Conservation (phyloP, 2,797 vertebrate species). For the Myripristis jacobus region DNA sequence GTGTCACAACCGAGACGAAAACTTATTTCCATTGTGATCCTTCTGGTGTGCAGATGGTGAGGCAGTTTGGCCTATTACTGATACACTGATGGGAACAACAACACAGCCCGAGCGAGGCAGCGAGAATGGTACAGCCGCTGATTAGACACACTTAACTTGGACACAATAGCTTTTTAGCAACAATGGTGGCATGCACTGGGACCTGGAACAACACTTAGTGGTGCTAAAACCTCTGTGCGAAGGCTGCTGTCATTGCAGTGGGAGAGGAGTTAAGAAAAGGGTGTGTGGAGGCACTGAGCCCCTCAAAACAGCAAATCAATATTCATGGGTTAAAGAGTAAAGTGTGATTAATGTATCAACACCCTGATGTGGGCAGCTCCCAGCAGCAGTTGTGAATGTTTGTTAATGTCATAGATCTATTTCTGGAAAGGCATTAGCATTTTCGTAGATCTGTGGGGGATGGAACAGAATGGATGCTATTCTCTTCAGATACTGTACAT, state of each 20-base stretch:
- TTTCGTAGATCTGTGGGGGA: constrained; percentile 61
- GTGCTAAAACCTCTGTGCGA: constrained; percentile 29
- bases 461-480: constrained; percentile 42
- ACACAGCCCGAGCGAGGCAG: constrained; percentile 7
- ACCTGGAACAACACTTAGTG: constrained; percentile 29
- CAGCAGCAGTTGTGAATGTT: constrained; percentile 55
- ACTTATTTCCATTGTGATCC: constrained; percentile 4
- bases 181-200: constrained; percentile 14
- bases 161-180: constrained; percentile 38
- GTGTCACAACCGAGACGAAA: background rate
- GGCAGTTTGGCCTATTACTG: constrained; percentile 35
- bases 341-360: constrained; percentile 73
- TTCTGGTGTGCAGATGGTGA: constrained; percentile 32
- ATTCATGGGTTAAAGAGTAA: constrained; percentile 66
- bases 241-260: constrained; percentile 33
- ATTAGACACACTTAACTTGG: constrained; percentile 38
- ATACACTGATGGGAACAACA: constrained; percentile 42
- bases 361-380: constrained; percentile 59
- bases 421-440: constrained; percentile 70
- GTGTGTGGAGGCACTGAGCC: constrained; percentile 19
- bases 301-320: constrained; percentile 67
- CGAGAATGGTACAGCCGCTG: constrained; percentile 22
- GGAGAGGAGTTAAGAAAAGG: constrained; percentile 26
- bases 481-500: constrained; percentile 68
- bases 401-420: constrained; percentile 74